Evolutionary conservation across 2,888 invertebrate genomes (phyloP), one percentile per base, ranked within the genome.

Genomic region (Margaritifera margaritifera): DNA sequence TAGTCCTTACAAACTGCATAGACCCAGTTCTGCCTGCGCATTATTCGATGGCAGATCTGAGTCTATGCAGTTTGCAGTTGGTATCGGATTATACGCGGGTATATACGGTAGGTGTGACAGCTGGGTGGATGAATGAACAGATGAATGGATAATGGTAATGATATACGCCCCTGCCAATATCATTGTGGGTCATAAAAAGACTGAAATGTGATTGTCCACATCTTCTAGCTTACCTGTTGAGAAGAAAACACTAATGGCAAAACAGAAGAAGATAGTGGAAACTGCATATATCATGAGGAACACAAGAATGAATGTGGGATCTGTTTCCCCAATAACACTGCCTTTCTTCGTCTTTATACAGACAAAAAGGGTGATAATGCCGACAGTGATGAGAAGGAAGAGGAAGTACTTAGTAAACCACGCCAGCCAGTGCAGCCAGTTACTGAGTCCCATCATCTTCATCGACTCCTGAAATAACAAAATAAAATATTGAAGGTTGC

Each of bases 371-470:
- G 90, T 89, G 78, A 92, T 90, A 42, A 91, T 74, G 20, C 91
- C 78, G 0, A 93, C 91, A 0, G 94, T 92, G 55, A 94, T 86
- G 1, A 93, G 79, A 67, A 94, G 91, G 84, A 93, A 93, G 5
- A 94, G 79, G 78, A 95, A 93, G 68, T 94, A 94, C 86, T 95
- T 95, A 58, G 93, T 91, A 89, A 95, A 96, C 95, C 96, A 96
- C 2, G 95, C 95, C 0, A 92, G 88, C 96, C 96, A 96, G 84
- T 96, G 94, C 77, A 96, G 90, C 94, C 95, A 95, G 66, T 94
- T 94, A 52, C 93, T 92, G 50, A 97, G 90, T 2, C 97, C 97
- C 94, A 96, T 96, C 90, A 96, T 95, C 91, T 95, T 96, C 95
- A 96, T 94, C 0, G 95, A 93, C 92, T 96, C 96, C 94, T 96